Evolutionary conservation across 2,888 invertebrate genomes (phyloP).

Genomic region (Acronicta psi): DNA sequence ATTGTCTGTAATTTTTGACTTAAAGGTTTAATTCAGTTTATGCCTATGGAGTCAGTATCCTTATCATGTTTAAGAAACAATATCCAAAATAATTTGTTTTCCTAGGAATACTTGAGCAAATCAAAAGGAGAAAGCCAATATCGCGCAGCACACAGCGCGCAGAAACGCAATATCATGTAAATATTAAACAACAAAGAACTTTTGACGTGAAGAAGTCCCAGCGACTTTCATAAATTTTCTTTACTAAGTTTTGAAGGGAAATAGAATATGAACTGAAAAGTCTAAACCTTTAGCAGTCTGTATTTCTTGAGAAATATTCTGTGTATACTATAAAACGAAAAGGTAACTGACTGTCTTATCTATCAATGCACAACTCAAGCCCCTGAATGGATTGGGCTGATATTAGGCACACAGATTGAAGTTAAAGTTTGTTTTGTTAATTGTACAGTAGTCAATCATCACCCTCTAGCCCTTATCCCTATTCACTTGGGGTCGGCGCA

Average conservation of each 20-base stretch:
- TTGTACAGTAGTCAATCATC: too few relatives aligned
- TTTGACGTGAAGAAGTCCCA: conserved; percentile 16
- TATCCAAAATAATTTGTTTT: conserved; percentile 28
- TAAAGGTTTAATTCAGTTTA: too few relatives aligned
- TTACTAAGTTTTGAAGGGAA: neutral
- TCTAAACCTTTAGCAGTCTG: neutral
- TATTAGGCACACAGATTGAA: too few relatives aligned
- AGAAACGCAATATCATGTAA: conserved; percentile 64
- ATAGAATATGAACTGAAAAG: neutral
- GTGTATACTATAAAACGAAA: too few relatives aligned
- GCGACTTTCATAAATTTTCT: conserved; percentile 13
- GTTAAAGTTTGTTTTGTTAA: too few relatives aligned
- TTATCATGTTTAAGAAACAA: conserved; percentile 25
- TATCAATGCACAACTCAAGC: too few relatives aligned
- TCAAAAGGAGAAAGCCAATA: conserved; percentile 44
- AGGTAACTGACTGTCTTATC: too few relatives aligned
- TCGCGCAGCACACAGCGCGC: conserved; percentile 24
- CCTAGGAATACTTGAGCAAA: conserved; percentile 27
- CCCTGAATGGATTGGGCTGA: too few relatives aligned
- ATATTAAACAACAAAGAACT: conserved; percentile 49
- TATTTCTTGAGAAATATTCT: too few relatives aligned
- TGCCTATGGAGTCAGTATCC: neutral
- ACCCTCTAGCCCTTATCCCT: too few relatives aligned
- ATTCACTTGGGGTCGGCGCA: too few relatives aligned
- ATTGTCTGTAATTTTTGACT: too few relatives aligned